phyloP scores from a whole-genome alignment of 2,113 vertebrate species.

The Odocoileus virginianus region DNA sequence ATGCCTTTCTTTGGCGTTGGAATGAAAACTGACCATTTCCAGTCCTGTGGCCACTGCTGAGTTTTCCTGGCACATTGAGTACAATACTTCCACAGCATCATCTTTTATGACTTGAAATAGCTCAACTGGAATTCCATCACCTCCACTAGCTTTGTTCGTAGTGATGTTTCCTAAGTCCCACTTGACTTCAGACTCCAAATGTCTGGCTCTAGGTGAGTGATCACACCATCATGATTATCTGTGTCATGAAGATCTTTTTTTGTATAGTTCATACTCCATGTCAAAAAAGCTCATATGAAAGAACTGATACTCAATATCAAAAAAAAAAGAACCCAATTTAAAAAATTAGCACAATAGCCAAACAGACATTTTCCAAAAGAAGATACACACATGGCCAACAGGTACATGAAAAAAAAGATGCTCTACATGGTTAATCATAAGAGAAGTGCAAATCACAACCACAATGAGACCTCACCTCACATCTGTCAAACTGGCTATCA shows the following conservation, averaged over 20 bases:
- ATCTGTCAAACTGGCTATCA: not conserved
- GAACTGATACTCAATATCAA: not conserved
- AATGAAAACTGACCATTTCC: not conserved
- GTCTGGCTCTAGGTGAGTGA: not conserved
- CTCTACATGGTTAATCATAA: not conserved
- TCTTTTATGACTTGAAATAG: not conserved
- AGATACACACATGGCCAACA: not conserved
- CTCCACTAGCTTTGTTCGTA: not conserved
- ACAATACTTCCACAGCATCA: not conserved
- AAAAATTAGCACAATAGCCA: not conserved
- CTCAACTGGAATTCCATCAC: not conserved
- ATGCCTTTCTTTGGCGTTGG: not conserved
- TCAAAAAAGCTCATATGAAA: not conserved
- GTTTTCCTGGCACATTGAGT: not conserved
- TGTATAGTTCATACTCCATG: not conserved
- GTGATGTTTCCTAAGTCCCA: not conserved
- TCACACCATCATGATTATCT: not conserved
- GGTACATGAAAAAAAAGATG: too few relatives aligned
- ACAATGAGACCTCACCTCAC: not conserved
- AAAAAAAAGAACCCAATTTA: not conserved
- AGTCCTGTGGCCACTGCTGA: not conserved
- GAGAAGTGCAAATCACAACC: not conserved
- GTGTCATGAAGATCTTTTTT: not conserved
- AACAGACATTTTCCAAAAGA: not conserved
- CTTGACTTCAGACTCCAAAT: not conserved